Base-by-base conservation (phyloP, 1,140 invertebrate genomes). In the Acyrthosiphon pisum region DNA sequence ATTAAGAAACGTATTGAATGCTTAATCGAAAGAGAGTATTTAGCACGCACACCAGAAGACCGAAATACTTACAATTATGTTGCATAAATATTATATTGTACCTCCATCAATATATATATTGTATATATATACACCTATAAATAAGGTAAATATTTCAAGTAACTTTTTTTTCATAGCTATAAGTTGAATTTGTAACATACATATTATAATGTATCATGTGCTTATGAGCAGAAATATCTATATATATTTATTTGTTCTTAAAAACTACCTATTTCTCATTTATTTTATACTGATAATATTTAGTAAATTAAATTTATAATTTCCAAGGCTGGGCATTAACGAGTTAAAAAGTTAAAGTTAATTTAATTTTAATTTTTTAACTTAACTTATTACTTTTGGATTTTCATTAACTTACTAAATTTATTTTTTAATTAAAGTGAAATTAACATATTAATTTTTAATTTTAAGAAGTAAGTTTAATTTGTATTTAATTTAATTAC, bases 1-100 rank as follows among this genome's bases (percentile, higher is more conserved):
- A 99, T 99, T 95, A 99, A 99, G 96, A 99, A 99, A 95, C 97
- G 99, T 95, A 99, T 99, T 95, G 99, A 99, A 96, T 98, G 98
- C 90, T 97, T 99, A 94, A 99, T 99, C 95, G 99, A 99, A 96
- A 96, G 99, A 94, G 99, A 99, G 96, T 99, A 99, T 96, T 96
- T 99, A 95, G 98, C 98, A 93, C 97, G 99, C 95, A 99, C 98
- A 94, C 97, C 98, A 93, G 98, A 99, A 96, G 99, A 99, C 96
- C 97, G 97, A 93, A 93, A 93, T 84, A 93, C 91, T 86, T 93
- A 93, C 35, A 93, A 93, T 44, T 93, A 93, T 84, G 91, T 93
- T 23, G 91, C 91, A 56, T 93, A 93, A 86, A 84, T 83, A 26
- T 30, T 2, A 2, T 44, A n/a, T 44, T 41, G 26, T 90, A 81